Base-by-base conservation (phyloP, 2,888 invertebrate species). In the Dynastes grantii region DNA sequence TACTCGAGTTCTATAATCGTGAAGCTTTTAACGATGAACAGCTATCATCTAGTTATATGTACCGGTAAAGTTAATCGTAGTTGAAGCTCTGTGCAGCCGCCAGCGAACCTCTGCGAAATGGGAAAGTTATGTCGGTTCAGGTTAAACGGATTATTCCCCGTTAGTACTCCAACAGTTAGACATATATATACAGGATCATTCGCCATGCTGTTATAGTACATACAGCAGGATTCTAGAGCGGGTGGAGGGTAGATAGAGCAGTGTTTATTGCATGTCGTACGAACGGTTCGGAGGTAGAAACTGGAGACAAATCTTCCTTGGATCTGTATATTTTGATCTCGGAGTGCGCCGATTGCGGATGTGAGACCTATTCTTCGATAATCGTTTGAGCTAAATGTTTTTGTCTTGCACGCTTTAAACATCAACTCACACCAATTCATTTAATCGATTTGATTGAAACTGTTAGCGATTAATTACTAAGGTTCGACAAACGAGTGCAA, bases 101-200 rank as follows among this genome's bases (percentile, higher is more conserved):
- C 45, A 67, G 40, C 64, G 9, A 64, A 64, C 64, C 40, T 22
- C 85, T 81, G 83, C 84, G 85, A 87, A 88, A 88, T 88, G 87
- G 87, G 87, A 88, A 88, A 88, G 88, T 88, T 88, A 86, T 88
- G 88, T 88, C 84, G 85, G 84, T 84, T 83, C 88, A 88, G 88
- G 88, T 88, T 88, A 87, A 87, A 87, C 86, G 87, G 88, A 87
- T 88, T 88, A 88, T 82, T 85, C 32, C 84, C 80, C 82, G 82
- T 83, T 83, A 82, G 84, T 83, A 77, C 81, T 67, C 13, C 27
- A 63, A 29, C 63, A 29, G 32, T 37, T 22, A 61, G 5, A 16
- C 45, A 45, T 58, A 71, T 37, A 49, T 53, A 58, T 11, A 61
- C 40, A 22, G 27, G 45, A 75, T 83, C 80, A 22, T 40, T 11